A percentile compares a stretch with the other conserved stretches of the same genome.
Conservation (phyloP, 1,140 invertebrate genomes). For the Amyelois transitella region DNA sequence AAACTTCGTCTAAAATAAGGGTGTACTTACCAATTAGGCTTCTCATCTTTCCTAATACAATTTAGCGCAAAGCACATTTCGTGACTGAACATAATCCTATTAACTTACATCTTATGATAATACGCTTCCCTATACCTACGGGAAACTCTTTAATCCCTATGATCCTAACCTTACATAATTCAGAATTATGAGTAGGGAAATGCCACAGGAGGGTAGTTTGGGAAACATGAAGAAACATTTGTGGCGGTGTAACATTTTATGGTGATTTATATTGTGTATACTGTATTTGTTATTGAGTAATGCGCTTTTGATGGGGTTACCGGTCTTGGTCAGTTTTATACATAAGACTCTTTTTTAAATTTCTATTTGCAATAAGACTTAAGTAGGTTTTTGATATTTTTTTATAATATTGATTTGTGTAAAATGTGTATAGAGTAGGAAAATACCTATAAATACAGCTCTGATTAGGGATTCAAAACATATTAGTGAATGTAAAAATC, state of each 20-base stretch:
- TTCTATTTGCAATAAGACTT: too few relatives aligned
- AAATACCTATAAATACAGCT: too few relatives aligned
- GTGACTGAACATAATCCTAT: constrained; percentile 4
- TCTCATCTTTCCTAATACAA: neutral
- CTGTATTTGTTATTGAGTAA: neutral
- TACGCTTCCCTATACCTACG: neutral
- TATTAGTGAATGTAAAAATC: too few relatives aligned
- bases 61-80: neutral
- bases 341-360: too few relatives aligned
- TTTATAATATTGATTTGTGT: too few relatives aligned
- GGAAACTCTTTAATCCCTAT: constrained; percentile 3
- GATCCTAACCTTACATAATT: constrained; percentile 2
- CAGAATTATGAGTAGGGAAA: neutral
- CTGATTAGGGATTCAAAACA: too few relatives aligned
- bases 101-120: neutral
- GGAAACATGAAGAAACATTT: neutral
- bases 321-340: neutral
- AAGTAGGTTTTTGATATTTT: too few relatives aligned
- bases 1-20: neutral
- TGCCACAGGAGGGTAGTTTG: neutral
- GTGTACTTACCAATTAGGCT: too few relatives aligned
- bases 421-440: too few relatives aligned
- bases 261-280: neutral
- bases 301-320: neutral
- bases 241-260: neutral